Evolutionary conservation across 2,888 invertebrate species (phyloP).

Genomic region (Neocrepidodera transversa): DNA sequence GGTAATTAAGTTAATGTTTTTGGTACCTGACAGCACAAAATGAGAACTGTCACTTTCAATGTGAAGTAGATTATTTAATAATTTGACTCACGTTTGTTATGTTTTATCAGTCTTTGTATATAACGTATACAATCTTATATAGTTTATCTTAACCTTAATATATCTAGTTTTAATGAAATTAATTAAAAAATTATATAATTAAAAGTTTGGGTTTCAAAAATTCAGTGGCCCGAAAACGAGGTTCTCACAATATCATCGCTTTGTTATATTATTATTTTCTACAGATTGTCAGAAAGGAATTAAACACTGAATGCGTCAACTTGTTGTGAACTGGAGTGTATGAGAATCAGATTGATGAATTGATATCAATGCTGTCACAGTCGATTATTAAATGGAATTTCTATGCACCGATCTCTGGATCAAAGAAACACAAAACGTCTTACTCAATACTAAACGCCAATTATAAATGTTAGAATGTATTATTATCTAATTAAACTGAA

Average conservation of each 20-base stretch:
- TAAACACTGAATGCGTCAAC: constrained; percentile 29
- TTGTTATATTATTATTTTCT: constrained; percentile 13
- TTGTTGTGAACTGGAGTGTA: constrained; percentile 46
- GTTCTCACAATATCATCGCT: not conserved
- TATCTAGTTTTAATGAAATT: too few relatives aligned
- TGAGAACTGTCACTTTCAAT: too few relatives aligned
- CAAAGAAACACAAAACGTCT: constrained; percentile 28
- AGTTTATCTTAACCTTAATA: too few relatives aligned
- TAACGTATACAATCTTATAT: too few relatives aligned
- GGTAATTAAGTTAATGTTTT: too few relatives aligned
- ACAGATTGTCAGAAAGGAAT: constrained; percentile 28
- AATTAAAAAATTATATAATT: too few relatives aligned
- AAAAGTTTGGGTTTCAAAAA: too few relatives aligned
- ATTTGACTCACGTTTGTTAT: too few relatives aligned
- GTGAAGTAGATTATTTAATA: too few relatives aligned
- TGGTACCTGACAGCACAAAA: too few relatives aligned
- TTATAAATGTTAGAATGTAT: constrained; percentile 16
- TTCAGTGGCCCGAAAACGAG: not conserved
- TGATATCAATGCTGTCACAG: constrained; percentile 46
- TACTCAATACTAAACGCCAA: constrained; percentile 25
- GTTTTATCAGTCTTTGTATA: too few relatives aligned
- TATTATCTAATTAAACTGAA: constrained; percentile 8
- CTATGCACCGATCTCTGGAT: constrained; percentile 21
- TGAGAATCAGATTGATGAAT: constrained; percentile 47
- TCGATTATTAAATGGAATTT: constrained; percentile 33